Conservation (phyloP, 2,797 vertebrate species). For the Anableps anableps region DNA sequence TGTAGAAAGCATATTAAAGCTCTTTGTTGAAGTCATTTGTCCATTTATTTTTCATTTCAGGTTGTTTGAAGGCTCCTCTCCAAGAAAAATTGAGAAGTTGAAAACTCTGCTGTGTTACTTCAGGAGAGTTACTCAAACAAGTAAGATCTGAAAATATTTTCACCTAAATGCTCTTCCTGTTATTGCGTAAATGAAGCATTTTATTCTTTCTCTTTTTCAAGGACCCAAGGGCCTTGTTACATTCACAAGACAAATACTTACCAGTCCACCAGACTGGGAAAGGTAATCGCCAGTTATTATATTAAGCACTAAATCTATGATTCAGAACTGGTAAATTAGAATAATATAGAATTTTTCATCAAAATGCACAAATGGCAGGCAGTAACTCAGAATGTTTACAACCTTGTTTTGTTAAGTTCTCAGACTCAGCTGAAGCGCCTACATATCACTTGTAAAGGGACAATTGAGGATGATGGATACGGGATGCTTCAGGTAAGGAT, state of each 20-base stretch:
- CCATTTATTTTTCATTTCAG: constrained; percentile 74
- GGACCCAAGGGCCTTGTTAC: constrained; percentile 93
- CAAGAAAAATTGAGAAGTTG: constrained; percentile 92
- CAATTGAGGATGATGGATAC: constrained; percentile 91
- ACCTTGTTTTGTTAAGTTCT: constrained; percentile 76
- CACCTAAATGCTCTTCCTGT: neutral
- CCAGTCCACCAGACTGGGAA: constrained; percentile 91
- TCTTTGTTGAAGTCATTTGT: neutral
- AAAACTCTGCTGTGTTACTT: constrained; percentile 98
- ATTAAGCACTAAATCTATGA: neutral
- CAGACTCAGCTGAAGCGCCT: constrained; percentile 85
- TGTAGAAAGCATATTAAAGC: neutral
- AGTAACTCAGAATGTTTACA: neutral
- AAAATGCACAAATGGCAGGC: neutral
- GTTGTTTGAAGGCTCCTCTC: constrained; percentile 91
- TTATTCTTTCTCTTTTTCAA: constrained; percentile 52
- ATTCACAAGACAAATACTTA: constrained; percentile 90
- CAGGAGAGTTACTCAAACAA: constrained; percentile 89
- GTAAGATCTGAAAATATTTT: constrained; percentile 78
- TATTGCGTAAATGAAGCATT: neutral
- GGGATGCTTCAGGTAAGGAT: constrained; percentile 95
- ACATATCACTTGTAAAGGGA: constrained; percentile 92
- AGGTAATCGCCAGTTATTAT: constrained; percentile 79
- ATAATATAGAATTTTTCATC: neutral
- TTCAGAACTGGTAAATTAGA: neutral